phyloP scores from a whole-genome alignment of 2,113 vertebrate species.

The Grus americana region DNA sequence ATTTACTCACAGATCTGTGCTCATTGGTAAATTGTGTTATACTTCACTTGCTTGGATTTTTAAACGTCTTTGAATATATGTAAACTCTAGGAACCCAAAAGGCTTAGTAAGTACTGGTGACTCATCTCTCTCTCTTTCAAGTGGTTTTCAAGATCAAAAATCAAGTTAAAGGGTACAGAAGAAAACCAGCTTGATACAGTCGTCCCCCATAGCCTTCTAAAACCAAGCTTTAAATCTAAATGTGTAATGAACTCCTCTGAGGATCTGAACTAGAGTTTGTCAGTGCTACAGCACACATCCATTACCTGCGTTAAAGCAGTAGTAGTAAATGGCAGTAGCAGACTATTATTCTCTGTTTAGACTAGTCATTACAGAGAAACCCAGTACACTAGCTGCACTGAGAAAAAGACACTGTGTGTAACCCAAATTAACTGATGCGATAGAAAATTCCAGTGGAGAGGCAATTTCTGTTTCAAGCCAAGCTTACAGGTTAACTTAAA shows the following conservation, averaged over 20 bases:
- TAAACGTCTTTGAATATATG: background rate
- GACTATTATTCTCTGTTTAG: background rate
- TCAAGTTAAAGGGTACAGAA: background rate
- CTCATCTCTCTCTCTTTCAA: background rate
- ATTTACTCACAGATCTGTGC: background rate
- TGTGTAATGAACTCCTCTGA: background rate
- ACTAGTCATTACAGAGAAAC: background rate
- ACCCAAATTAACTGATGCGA: background rate
- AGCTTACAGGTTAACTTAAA: background rate
- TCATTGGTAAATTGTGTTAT: background rate
- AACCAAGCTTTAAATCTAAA: background rate
- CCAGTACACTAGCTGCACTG: background rate
- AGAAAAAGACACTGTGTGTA: background rate
- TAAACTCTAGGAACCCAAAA: background rate
- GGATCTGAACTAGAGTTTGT: background rate
- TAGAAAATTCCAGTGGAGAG: background rate
- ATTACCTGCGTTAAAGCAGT: background rate
- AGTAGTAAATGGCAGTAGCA: background rate
- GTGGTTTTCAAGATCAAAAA: background rate
- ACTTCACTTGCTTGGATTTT: background rate
- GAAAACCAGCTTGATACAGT: background rate
- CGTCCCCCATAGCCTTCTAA: background rate
- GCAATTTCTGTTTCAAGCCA: background rate
- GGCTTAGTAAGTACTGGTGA: background rate
- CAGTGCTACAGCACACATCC: background rate